Conservation (phyloP, 1,140 invertebrate species). For the Cydia splendana region DNA sequence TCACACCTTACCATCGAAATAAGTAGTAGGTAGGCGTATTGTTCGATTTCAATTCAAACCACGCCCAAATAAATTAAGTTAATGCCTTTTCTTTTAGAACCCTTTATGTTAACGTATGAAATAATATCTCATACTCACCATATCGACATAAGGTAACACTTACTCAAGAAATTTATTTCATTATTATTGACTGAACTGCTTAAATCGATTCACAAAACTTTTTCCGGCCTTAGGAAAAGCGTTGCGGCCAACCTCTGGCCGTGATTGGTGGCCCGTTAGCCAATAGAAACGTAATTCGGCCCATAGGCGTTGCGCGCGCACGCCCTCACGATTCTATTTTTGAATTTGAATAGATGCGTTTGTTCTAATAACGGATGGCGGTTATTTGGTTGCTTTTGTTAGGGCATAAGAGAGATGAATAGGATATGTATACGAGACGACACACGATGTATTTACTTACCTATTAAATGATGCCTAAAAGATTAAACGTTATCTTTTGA, state of each 20-base stretch:
- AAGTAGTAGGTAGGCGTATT: conserved; percentile 1
- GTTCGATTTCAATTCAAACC: not conserved
- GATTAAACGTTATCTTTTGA: too few species aligned
- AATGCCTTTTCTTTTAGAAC: not conserved
- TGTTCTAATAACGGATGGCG: conserved; percentile 42
- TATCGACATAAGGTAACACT: not conserved
- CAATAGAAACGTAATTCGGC: conserved; percentile 61
- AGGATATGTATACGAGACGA: not conserved
- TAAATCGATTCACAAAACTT: not conserved
- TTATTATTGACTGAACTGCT: not conserved
- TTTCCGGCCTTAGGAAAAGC: conserved; percentile 50
- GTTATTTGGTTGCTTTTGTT: conserved; percentile 5
- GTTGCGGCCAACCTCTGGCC: conserved; percentile 51
- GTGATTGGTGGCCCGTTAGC: conserved; percentile 62
- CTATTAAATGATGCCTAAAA: too few species aligned
- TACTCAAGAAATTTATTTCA: not conserved
- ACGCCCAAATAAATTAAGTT: not conserved
- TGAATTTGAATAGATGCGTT: conserved; percentile 57
- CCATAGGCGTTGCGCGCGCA: conserved; percentile 49
- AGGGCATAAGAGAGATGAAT: not conserved
- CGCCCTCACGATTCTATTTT: conserved; percentile 72
- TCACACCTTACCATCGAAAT: not conserved
- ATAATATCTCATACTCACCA: not conserved
- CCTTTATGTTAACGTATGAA: not conserved
- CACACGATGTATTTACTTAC: not conserved